phyloP scores from a whole-genome alignment of 2,113 vertebrate species.

The Aplodontia rufa region DNA sequence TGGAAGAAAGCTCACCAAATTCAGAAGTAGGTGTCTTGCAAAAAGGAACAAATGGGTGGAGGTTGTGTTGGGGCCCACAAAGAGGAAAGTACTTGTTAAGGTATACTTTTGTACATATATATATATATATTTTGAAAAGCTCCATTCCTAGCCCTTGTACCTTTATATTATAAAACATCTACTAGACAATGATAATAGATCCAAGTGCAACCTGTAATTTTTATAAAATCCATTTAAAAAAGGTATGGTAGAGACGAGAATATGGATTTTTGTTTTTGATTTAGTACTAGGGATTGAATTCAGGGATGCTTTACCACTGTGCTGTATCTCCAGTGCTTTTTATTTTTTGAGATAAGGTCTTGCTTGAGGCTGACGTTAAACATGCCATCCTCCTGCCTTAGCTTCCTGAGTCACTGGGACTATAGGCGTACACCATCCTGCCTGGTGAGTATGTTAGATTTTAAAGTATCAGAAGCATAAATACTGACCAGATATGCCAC shows the following conservation, averaged over 20 bases:
- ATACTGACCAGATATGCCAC: not conserved
- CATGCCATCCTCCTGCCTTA: no score
- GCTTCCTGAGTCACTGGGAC: no score
- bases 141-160: not conserved
- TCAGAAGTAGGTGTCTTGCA: not conserved
- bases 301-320: no score
- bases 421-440: no score
- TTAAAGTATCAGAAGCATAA: not conserved
- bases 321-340: no score
- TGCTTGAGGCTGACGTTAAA: no score
- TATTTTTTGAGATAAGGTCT: no score
- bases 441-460: not conserved
- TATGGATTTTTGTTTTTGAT: no score
- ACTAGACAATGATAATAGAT: not conserved
- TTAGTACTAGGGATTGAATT: no score
- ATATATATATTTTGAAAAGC: not conserved
- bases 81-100: not conserved
- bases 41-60: not conserved
- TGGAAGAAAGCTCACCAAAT: not conserved
- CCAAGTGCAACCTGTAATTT: not conserved
- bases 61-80: not conserved
- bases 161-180: not conserved
- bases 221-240: constrained; percentile 22
- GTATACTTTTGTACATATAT: no score
- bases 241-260: no score